Evolutionary conservation across 2,888 invertebrate species (phyloP).

Genomic region (Laothoe populi): DNA sequence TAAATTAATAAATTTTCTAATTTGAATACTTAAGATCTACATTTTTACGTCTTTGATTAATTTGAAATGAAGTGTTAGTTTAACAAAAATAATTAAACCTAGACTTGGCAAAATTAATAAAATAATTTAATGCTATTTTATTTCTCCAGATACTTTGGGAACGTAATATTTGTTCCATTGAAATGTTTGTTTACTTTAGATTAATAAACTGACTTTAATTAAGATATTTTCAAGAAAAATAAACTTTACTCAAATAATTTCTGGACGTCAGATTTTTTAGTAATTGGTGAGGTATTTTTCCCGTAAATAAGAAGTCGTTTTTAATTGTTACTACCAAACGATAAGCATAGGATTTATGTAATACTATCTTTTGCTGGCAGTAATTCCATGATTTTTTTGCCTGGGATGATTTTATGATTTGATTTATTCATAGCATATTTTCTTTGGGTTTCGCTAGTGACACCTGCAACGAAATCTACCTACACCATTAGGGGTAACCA

Average conservation of each 20-base stretch:
- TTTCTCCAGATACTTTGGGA: neutral
- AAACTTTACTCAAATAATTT: neutral
- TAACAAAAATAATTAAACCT: conserved; percentile 11
- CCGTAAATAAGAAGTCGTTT: neutral
- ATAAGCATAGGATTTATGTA: neutral
- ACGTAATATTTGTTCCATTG: neutral
- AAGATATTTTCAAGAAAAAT: neutral
- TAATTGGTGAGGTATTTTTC: neutral
- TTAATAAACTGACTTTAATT: neutral
- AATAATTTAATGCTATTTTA: neutral
- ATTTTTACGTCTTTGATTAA: conserved; percentile 19
- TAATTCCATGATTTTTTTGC: no score
- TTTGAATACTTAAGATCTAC: conserved; percentile 12
- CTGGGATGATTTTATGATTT: no score
- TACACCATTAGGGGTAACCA: no score
- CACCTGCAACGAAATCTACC: no score
- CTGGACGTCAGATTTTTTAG: neutral
- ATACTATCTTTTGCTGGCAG: no score
- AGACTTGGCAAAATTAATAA: neutral
- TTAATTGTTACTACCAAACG: neutral
- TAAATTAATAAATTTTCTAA: conserved; percentile 2
- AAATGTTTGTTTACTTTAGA: neutral
- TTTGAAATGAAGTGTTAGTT: conserved; percentile 20
- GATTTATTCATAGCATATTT: no score
- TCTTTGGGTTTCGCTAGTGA: no score